Evolutionary conservation across 2,888 invertebrate genomes (phyloP), one percentile per base, ranked within the genome.

Genomic region (Anarsia innoxiella): DNA sequence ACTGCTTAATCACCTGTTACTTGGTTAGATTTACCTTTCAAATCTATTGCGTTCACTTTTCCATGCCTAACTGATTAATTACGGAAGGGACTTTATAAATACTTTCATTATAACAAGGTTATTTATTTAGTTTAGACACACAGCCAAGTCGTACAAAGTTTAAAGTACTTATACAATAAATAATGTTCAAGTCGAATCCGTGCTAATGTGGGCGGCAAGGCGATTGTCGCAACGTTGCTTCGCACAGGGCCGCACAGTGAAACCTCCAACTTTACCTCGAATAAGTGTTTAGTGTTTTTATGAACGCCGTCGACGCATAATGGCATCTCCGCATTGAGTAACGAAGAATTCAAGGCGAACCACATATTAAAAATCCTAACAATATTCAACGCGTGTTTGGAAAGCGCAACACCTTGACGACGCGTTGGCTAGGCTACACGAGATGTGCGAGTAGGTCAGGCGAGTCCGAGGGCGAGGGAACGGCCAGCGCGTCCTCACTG

Each of bases 251-350:
- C 53, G 40, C 40, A 42, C 46, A 51, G 51, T 56, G 53, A 65
- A 64, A 56, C 59, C 53, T 55, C 54, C 49, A 61, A 59, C 51
- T 67, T 61, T 53, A 57, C 57, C 53, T 66, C 51, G 60, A 71
- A 70, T 69, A 63, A 61, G 57, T 58, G 57, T 60, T 59, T 62
- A 57, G 59, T 58, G 59, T 65, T 59, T 68, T 54, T 59, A 57
- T 48, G 54, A 57, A 44, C 58, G n/a, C 4, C 19, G 53, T 56
- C 59, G 55, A 47, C 51, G 56, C 59, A 59, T 66, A 70, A 67
- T 73, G 62, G 49, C 66, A 69, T 71, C 72, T 70, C 59, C 59
- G 59, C 62, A 66, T 79, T 76, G 68, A 64, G 75, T 62, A 79
- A 79, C 49, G 29, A 48, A 52, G 45, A 48, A 59, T 62, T 66